These are phyloP conservation scores for Callyntrura guangdongensis DNA, from an alignment of 2,888 invertebrate species.

Conservation along the genomic window DNA sequence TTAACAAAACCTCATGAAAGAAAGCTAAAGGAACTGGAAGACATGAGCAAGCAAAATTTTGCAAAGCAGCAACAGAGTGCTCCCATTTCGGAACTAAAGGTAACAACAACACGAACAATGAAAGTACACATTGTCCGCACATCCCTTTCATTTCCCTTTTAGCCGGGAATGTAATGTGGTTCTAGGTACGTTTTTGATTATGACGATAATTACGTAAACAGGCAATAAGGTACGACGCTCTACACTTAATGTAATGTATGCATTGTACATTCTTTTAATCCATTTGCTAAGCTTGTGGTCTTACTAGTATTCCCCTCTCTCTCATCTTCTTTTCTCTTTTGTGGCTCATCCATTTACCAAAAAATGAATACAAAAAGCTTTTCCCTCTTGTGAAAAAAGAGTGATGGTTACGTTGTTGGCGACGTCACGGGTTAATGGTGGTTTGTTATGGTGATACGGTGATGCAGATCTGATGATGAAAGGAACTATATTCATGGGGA, in stretches of 20 bases:
- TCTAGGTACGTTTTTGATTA: not conserved
- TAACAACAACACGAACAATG: too few species aligned
- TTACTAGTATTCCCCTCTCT: not conserved
- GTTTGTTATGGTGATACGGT: not conserved
- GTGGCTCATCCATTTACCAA: conserved; percentile 7
- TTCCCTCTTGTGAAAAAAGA: not conserved
- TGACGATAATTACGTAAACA: conserved; percentile 12
- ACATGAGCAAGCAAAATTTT: not conserved
- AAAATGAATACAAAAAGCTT: not conserved
- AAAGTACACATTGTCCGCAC: conserved; percentile 6
- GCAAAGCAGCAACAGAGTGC: conserved; percentile 37
- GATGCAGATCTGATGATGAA: conserved; percentile 19
- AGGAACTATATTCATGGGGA: conserved; percentile 48
- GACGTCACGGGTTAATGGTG: not conserved
- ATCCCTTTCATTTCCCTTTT: not conserved
- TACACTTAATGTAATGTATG: not conserved
- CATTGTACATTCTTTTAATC: conserved; percentile 19
- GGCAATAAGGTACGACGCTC: too few species aligned
- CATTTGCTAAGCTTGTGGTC: not conserved
- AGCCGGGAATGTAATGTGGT: not conserved
- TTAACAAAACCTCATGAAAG: conserved; percentile 56
- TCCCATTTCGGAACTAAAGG: not conserved
- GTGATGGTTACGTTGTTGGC: not conserved
- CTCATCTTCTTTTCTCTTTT: not conserved
- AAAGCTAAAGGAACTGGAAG: not conserved